Conservation (phyloP, 2,113 vertebrate genomes). For the Cyprinodon brontotheroides region DNA sequence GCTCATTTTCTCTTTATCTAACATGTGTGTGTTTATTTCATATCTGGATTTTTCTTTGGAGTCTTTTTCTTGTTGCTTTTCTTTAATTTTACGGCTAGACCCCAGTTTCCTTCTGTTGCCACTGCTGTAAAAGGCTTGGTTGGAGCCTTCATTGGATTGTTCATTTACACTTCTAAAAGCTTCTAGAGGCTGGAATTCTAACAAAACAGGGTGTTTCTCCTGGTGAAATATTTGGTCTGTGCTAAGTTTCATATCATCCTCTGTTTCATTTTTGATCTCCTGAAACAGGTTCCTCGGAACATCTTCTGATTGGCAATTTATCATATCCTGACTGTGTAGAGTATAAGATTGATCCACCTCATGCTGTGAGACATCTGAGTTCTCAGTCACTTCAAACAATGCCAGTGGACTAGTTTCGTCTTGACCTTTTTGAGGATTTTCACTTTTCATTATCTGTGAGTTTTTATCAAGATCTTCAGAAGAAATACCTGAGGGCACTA, state of each 20-base stretch:
- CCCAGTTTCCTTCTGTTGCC: slow-evolving; percentile 43
- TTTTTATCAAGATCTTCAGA: neutral
- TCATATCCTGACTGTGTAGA: neutral
- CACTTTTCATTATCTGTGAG: neutral
- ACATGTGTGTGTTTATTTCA: neutral
- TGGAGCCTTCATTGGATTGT: rapidly evolving
- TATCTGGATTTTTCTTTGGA: neutral
- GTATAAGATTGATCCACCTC: neutral
- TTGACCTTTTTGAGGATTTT: neutral
- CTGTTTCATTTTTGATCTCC: no score
- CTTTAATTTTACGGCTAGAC: slow-evolving; percentile 24
- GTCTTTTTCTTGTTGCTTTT: neutral
- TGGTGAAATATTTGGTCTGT: neutral
- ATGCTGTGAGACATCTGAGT: neutral
- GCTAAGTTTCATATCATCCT: neutral
- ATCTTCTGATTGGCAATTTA: neutral
- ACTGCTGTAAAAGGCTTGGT: rapidly evolving
- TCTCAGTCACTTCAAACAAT: neutral
- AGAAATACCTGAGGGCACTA: neutral
- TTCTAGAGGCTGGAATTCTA: slow-evolving; percentile 7
- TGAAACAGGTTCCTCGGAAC: neutral
- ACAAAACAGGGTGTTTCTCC: neutral
- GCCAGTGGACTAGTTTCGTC: neutral
- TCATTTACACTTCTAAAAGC: neutral
- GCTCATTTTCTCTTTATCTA: neutral